Evolutionary conservation across 2,888 invertebrate genomes (phyloP).

Genomic region (Empis livida): DNA sequence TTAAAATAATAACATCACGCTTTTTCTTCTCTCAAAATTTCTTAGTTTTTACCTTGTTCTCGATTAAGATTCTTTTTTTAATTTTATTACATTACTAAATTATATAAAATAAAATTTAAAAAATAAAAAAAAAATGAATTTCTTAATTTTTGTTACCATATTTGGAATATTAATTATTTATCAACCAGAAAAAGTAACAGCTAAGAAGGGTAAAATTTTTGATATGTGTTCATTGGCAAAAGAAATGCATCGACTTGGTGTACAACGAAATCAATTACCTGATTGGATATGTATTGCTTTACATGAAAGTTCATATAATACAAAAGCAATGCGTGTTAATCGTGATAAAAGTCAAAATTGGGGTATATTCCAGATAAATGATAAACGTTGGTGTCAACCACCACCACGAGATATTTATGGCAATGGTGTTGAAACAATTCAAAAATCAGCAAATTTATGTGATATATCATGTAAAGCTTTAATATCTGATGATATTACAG

Average conservation of each 20-base stretch:
- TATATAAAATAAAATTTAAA: too few relatives aligned
- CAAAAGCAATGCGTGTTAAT: slow-evolving; percentile 34
- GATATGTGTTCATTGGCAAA: slow-evolving; percentile 26
- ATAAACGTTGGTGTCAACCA: slow-evolving; percentile 32
- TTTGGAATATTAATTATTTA: too few relatives aligned
- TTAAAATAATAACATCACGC: too few relatives aligned
- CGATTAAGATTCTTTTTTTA: too few relatives aligned
- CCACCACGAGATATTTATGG: slow-evolving; percentile 10
- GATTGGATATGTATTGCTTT: slow-evolving; percentile 28
- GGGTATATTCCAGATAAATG: slow-evolving; percentile 34
- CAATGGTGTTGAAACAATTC: slow-evolving; percentile 12
- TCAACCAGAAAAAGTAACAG: too few relatives aligned
- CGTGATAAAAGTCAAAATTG: slow-evolving; percentile 39
- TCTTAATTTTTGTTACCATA: too few relatives aligned
- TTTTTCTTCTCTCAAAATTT: too few relatives aligned
- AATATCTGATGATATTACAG: slow-evolving; percentile 27
- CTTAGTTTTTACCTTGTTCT: too few relatives aligned
- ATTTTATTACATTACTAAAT: too few relatives aligned
- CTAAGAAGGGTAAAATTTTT: slow-evolving; percentile 15
- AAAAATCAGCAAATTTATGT: slow-evolving; percentile 26
- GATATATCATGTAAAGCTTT: slow-evolving; percentile 26
- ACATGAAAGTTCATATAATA: slow-evolving; percentile 33
- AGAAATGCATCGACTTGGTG: slow-evolving; percentile 28
- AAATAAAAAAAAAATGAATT: too few relatives aligned
- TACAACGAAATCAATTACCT: slow-evolving; percentile 24